phyloP scores from a whole-genome alignment of 2,888 invertebrate species.

The Eupithecia subumbrata region DNA sequence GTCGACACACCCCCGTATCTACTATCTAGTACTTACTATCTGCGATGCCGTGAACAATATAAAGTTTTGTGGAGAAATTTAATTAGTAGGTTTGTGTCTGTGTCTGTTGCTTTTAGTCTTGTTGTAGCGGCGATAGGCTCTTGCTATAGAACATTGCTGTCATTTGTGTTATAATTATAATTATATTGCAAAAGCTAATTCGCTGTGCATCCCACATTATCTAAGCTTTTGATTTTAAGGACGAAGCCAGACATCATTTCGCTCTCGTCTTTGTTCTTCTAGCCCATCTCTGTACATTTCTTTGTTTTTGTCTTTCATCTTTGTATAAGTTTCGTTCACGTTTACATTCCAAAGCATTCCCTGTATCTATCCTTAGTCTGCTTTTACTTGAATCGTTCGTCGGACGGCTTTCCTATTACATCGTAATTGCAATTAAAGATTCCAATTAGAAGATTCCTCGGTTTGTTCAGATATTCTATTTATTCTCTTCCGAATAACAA shows the following conservation, averaged over 20 bases:
- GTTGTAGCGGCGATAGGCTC: constrained; percentile 4
- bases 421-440: constrained; percentile 17
- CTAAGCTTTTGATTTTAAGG: neutral
- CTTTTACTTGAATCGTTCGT: neutral
- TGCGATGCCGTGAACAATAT: constrained; percentile 65
- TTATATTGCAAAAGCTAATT: constrained; percentile 4
- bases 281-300: neutral
- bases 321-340: neutral
- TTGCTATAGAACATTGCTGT: neutral
- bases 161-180: neutral
- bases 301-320: neutral
- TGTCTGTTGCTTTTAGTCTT: constrained; percentile 16
- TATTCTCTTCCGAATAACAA: constrained; percentile 59
- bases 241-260: neutral
- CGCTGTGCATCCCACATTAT: constrained; percentile 1
- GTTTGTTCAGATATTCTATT: constrained; percentile 47
- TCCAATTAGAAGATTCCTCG: constrained; percentile 40
- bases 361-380: neutral
- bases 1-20: constrained; percentile 71
- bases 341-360: neutral
- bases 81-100: constrained; percentile 34
- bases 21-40: constrained; percentile 64
- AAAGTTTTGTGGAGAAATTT: constrained; percentile 45
- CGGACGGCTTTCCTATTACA: neutral
- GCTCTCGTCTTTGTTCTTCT: neutral